Evolutionary conservation across 2,113 vertebrate species (phyloP).

Genomic region (Gadus chalcogrammus): DNA sequence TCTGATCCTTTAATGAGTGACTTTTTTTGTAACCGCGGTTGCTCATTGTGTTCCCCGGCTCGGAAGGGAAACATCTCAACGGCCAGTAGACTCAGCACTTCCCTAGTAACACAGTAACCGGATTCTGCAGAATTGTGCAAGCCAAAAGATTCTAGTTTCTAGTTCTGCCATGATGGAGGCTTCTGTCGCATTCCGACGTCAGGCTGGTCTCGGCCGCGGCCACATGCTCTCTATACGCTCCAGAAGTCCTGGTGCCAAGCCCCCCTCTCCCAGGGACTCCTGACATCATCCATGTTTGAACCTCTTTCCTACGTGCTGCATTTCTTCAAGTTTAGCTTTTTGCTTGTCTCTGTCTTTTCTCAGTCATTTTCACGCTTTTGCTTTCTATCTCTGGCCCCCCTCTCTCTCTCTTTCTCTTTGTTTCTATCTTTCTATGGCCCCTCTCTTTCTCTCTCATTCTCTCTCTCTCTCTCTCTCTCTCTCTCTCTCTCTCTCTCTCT

Average conservation of each 20-base stretch:
- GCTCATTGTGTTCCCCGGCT: slow-evolving; percentile 54
- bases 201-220: slow-evolving; percentile 48
- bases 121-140: slow-evolving; percentile 56
- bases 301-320: slow-evolving; percentile 50
- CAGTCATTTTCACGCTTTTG: slow-evolving; percentile 16
- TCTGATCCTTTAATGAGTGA: slow-evolving; percentile 56
- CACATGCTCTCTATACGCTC: slow-evolving; percentile 43
- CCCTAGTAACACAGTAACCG: slow-evolving; percentile 49
- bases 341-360: slow-evolving; percentile 38
- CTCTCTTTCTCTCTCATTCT: slow-evolving; percentile 5
- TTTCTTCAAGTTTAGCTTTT: slow-evolving; percentile 45
- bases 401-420: background rate
- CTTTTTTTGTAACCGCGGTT: slow-evolving; percentile 52
- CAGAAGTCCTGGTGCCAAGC: slow-evolving; percentile 44
- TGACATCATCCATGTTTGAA: slow-evolving; percentile 64
- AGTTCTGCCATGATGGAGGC: slow-evolving; percentile 47
- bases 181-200: slow-evolving; percentile 52
- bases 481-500: slow-evolving; percentile 36
- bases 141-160: slow-evolving; percentile 62
- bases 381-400: too few species aligned
- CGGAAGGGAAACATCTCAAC: slow-evolving; percentile 52
- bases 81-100: slow-evolving; percentile 68
- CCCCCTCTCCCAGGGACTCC: slow-evolving; percentile 45
- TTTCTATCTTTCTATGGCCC: background rate
- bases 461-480: background rate